Percentiles rank a stretch among this genome's conserved stretches.
phyloP scores from a whole-genome alignment of 1,140 invertebrate genomes.

The Zophobas morio region DNA sequence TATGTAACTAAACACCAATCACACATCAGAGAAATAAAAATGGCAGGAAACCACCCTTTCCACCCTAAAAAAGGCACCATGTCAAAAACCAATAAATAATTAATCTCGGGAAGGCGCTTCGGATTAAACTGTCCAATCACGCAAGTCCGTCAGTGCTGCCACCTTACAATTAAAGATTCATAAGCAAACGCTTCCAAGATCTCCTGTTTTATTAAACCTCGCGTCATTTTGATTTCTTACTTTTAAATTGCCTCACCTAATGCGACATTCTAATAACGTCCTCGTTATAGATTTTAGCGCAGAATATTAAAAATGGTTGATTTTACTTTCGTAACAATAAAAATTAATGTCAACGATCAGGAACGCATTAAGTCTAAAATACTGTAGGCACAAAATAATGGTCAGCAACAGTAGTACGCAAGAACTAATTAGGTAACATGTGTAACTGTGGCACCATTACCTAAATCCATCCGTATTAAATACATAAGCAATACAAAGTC shows the following conservation, averaged over 20 bases:
- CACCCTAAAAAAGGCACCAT: background rate
- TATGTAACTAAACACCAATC: no score
- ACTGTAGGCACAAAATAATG: no score
- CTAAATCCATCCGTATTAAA: no score
- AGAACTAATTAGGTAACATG: no score
- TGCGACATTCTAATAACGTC: background rate
- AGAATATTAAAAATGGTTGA: constrained; percentile 29
- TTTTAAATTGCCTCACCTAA: constrained; percentile 27
- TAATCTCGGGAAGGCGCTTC: constrained; percentile 27
- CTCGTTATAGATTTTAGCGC: constrained; percentile 14
- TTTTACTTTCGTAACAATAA: constrained; percentile 24
- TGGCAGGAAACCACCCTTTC: no score
- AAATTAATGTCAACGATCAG: constrained; percentile 5
- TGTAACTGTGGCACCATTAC: no score
- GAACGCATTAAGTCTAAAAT: no score
- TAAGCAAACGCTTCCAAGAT: constrained; percentile 29
- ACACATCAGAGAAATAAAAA: no score
- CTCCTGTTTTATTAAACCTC: constrained; percentile 35
- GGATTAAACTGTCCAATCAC: constrained; percentile 46
- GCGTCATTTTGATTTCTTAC: constrained; percentile 43
- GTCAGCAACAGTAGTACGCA: no score
- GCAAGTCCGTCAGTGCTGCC: constrained; percentile 30
- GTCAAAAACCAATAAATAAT: constrained; percentile 23
- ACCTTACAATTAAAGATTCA: constrained; percentile 23
- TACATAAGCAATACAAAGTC: no score